Evolutionary conservation across 2,113 vertebrate genomes (phyloP), one percentile per base, ranked within the genome.

Genomic region (Elaphurus davidianus): DNA sequence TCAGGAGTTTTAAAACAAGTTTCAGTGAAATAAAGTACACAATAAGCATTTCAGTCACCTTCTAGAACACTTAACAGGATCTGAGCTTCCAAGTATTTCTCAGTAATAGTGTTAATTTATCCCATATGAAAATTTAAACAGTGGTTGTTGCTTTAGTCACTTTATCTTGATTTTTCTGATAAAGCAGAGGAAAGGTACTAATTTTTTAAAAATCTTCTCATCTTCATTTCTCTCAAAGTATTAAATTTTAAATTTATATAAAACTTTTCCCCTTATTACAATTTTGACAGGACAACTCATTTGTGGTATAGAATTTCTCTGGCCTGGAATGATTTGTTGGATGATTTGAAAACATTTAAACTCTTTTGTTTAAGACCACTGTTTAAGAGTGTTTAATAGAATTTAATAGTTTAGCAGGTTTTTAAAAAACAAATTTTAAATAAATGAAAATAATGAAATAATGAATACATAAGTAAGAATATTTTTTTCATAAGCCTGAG

Each of bases 231-330:
- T 87, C 23, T 84, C 27, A 67, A 86, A 83, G 8, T 83, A n/a
- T 78, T 59, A 71, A 60, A 90, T n/a, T 95, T 96, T 97, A 60
- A 83, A 82, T 54, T 40, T 87, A 7, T 88, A 12, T 94, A 86
- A 85, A 95, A 74, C 15, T 62, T 82, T 64, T 23, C 78, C 43
- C 55, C 28, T 83, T 25, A 27, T 96, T 95, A 67, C 0, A 91
- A 3, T 95, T 89, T 94, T 93, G 28, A 52, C 17, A 92, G 7
- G 28, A 86, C 82, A 96, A 79, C 23, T 87, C 17, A n/a, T 79
- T 91, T 95, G 90, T 87, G 57, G 13, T 45, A 14, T 47, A 78
- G 64, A 93, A 85, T 94, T 93, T 81, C 57, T 96, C n/a, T 88
- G 40, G 14, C 11, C n/a, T 17, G 86, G 16, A 89, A 84, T 84